A percentile compares a stretch with the other conserved stretches of the same genome.
Evolutionary conservation across 2,113 vertebrate species (phyloP).

Genomic region (Hyaena hyaena): DNA sequence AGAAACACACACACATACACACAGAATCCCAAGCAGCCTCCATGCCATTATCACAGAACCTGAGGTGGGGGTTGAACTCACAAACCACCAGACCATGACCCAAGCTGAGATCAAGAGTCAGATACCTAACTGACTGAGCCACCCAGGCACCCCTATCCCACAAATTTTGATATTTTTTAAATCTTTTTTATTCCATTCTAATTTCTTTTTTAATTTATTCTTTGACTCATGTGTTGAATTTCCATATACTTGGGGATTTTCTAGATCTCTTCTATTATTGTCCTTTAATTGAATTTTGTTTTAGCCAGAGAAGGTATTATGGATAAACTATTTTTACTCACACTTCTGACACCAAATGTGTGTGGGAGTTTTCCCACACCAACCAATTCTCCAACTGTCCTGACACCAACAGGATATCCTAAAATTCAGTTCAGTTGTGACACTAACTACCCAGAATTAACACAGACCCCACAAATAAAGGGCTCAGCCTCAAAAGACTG

Average conservation of each 20-base stretch:
- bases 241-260: neutral
- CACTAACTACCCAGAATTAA: neutral
- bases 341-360: neutral
- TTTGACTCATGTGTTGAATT: neutral
- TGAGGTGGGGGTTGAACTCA: too few species aligned
- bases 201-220: conserved; percentile 14
- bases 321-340: neutral
- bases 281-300: neutral
- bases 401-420: neutral
- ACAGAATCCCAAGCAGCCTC: too few species aligned
- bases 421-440: neutral
- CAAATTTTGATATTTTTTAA: neutral
- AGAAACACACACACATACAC: too few species aligned
- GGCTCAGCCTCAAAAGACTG: neutral
- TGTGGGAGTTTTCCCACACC: neutral
- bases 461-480: neutral
- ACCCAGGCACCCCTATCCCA: neutral
- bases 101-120: too few species aligned
- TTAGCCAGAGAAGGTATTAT: neutral
- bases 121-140: too few species aligned
- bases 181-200: neutral
- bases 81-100: too few species aligned
- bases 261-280: neutral
- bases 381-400: neutral
- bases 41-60: too few species aligned